These are phyloP conservation scores for Caenorhabditis macrosperma DNA, from an alignment of 2,888 invertebrate genomes.

Conservation along the genomic window DNA sequence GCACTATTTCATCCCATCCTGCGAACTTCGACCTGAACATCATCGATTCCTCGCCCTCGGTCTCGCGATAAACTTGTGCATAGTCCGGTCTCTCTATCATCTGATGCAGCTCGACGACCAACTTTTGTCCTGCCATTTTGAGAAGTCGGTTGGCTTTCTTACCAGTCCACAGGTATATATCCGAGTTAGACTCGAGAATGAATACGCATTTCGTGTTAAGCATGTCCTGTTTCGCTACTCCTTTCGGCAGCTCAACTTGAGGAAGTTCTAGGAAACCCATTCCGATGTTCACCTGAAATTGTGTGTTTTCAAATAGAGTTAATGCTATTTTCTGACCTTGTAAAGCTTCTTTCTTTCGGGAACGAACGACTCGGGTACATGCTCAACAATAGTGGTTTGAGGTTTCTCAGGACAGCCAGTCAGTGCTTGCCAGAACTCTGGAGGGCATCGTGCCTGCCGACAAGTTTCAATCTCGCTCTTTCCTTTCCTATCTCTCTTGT, in stretches of 20 bases:
- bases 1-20: constrained; percentile 99
- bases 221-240: constrained; percentile 83
- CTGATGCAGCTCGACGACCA: constrained; percentile 87
- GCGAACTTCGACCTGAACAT: constrained; percentile 96
- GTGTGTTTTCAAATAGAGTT: too few species aligned
- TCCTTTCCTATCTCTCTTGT: constrained; percentile 97
- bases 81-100: constrained; percentile 91
- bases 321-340: too few species aligned
- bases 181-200: constrained; percentile 92
- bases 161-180: constrained; percentile 86
- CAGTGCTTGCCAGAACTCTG: constrained; percentile 89
- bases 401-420: constrained; percentile 68
- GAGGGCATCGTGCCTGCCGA: constrained; percentile 88
- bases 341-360: constrained; percentile 75
- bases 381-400: constrained; percentile 82
- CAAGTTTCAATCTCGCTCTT: constrained; percentile 92
- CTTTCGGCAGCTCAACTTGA: constrained; percentile 84
- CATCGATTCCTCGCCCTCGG: constrained; percentile 82
- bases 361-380: constrained; percentile 83
- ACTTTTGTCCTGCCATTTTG: constrained; percentile 79
- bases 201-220: constrained; percentile 94
- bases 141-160: constrained; percentile 91
- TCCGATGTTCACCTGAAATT: constrained; percentile 95
- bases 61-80: constrained; percentile 85
- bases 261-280: constrained; percentile 99